Evolutionary conservation across 2,888 invertebrate species (phyloP), one percentile per base, ranked within the genome.

Genomic region (Podabrus alpinus): DNA sequence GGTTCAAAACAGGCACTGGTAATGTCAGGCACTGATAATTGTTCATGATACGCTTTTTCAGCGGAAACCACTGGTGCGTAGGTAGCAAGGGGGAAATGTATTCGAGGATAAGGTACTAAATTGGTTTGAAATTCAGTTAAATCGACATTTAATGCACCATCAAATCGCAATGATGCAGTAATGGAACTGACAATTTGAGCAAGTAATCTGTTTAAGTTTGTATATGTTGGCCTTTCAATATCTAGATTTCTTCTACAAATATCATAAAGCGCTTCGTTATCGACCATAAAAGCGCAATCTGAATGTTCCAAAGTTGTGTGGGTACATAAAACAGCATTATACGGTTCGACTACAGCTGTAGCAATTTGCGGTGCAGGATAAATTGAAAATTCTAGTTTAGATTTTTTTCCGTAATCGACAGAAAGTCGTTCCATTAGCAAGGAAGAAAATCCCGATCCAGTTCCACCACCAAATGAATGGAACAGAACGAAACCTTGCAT

Each of bases 171-270:
- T 25, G 90, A 90, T 5, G 91, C 90, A 0, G 91, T 91, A 73
- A 91, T 90, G 13, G 89, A 91, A 79, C 85, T 90, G 78, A 91
- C 90, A 15, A 88, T 87, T 79, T 87, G 86, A 19, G 89, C 90
- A 77, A 91, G 90, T 59, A 92, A 86, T 62, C 92, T 86, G 83
- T 92, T 92, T 59, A 92, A 85, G 84, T 92, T 92, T n/a, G 90
- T 90, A 84, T 92, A 92, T 1, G 91, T 89, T 16, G 92, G 92
- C 15, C 67, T 19, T 73, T 89, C 89, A 76, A 91, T 90, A 80
- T 88, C 89, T 75, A 92, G 90, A 83, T 91, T 91, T 75, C 90
- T 87, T 21, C 90, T 86, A 84, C 91, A 91, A 88, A 86, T 86
- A 88, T 91, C 81, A 87, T 90, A 88, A 75, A 86, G 86, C 21